phyloP scores from a whole-genome alignment of 2,797 vertebrate genomes.

The Eurystomus glaucurus region DNA sequence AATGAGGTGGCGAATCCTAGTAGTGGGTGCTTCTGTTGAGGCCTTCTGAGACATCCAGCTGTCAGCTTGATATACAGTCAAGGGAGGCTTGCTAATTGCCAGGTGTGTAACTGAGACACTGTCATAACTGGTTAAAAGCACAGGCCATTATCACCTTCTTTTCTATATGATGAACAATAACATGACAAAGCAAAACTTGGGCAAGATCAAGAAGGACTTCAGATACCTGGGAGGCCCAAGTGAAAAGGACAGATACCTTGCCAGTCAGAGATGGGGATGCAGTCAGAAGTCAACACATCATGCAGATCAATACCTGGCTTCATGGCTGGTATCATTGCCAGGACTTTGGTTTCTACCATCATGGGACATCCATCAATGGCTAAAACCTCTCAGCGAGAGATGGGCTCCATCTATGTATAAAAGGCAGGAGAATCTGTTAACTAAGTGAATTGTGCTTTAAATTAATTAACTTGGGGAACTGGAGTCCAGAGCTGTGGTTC shows the following conservation, averaged over 20 bases:
- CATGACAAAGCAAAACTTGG: background rate
- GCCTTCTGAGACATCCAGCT: background rate
- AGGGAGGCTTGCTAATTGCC: background rate
- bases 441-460: background rate
- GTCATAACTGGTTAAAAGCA: background rate
- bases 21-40: background rate
- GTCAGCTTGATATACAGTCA: background rate
- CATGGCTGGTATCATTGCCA: background rate
- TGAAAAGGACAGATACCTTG: background rate
- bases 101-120: background rate
- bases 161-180: background rate
- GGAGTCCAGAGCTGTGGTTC: background rate
- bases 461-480: background rate
- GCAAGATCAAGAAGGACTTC: background rate
- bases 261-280: background rate
- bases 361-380: no score
- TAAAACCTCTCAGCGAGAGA: background rate
- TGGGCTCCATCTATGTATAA: background rate
- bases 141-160: background rate
- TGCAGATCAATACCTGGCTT: background rate
- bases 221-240: background rate
- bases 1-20: background rate
- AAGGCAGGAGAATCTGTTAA: background rate
- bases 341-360: background rate
- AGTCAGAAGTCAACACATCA: background rate